phyloP scores from a whole-genome alignment of 2,888 invertebrate genomes.

The Eilema caniola region DNA sequence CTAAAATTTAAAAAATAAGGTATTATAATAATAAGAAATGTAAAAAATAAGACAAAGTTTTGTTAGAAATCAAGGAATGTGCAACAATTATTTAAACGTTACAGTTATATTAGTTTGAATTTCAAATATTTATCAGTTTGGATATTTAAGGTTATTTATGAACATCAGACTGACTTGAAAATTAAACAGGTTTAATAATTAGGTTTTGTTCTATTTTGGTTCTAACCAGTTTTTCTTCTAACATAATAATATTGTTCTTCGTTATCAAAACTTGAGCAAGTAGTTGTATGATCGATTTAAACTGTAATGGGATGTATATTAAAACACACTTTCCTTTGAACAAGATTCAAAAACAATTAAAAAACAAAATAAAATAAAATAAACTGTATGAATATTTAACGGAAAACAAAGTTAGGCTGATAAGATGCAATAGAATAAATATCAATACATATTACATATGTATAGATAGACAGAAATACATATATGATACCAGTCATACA shows the following conservation, averaged over 20 bases:
- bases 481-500: constrained; percentile 56
- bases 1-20: too few relatives aligned
- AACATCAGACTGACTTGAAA: not conserved
- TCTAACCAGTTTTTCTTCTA: not conserved
- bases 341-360: not conserved
- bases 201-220: too few relatives aligned
- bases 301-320: constrained; percentile 11
- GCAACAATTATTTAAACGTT: too few relatives aligned
- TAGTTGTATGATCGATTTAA: not conserved
- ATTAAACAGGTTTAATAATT: too few relatives aligned
- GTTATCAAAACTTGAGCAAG: not conserved
- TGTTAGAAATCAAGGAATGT: too few relatives aligned
- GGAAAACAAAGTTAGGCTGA: constrained; percentile 23
- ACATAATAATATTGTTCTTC: not conserved
- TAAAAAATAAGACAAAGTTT: too few relatives aligned
- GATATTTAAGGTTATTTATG: not conserved
- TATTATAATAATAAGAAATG: too few relatives aligned
- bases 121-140: not conserved
- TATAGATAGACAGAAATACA: constrained; percentile 34
- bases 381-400: constrained; percentile 23
- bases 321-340: constrained; percentile 30
- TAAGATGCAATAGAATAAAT: constrained; percentile 12
- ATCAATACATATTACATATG: constrained; percentile 18
- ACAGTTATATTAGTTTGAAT: not conserved
- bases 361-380: constrained; percentile 9